Evolutionary conservation across 2,888 invertebrate genomes (phyloP).

Genomic region (Argynnis bischoffii): DNA sequence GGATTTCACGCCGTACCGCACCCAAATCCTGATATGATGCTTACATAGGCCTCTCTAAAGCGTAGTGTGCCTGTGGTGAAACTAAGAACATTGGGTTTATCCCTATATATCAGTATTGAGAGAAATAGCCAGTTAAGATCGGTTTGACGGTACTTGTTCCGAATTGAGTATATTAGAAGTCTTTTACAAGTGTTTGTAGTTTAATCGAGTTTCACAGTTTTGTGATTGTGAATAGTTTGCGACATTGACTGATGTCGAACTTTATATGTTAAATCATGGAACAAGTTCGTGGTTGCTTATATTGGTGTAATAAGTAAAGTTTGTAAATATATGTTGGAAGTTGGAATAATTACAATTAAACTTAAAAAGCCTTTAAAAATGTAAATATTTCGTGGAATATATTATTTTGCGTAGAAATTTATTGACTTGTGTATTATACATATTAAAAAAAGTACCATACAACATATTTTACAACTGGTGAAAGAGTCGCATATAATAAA

Average conservation of each 20-base stretch:
- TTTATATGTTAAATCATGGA: conserved; percentile 9
- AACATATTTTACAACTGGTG: no score
- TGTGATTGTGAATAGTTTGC: conserved; percentile 52
- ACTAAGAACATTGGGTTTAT: conserved; percentile 51
- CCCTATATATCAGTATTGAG: conserved; percentile 48
- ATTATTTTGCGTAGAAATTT: no score
- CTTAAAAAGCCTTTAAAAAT: no score
- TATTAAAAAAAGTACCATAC: no score
- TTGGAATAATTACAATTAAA: no score
- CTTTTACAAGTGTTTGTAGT: conserved; percentile 60
- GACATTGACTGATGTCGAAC: conserved; percentile 35
- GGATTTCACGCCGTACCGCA: conserved; percentile 45
- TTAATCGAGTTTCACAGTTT: conserved; percentile 69
- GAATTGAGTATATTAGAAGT: conserved; percentile 38
- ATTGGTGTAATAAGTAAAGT: background rate
- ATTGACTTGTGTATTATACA: no score
- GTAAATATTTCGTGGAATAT: no score
- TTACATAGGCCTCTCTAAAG: conserved; percentile 44
- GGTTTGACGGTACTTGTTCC: conserved; percentile 18
- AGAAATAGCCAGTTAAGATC: conserved; percentile 34
- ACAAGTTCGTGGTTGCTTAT: background rate
- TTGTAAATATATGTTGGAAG: background rate
- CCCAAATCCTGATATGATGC: conserved; percentile 31
- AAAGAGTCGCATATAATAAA: no score
- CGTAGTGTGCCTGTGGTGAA: conserved; percentile 48